phyloP scores from a whole-genome alignment of 2,888 invertebrate genomes.

The Punctoribates punctum region DNA sequence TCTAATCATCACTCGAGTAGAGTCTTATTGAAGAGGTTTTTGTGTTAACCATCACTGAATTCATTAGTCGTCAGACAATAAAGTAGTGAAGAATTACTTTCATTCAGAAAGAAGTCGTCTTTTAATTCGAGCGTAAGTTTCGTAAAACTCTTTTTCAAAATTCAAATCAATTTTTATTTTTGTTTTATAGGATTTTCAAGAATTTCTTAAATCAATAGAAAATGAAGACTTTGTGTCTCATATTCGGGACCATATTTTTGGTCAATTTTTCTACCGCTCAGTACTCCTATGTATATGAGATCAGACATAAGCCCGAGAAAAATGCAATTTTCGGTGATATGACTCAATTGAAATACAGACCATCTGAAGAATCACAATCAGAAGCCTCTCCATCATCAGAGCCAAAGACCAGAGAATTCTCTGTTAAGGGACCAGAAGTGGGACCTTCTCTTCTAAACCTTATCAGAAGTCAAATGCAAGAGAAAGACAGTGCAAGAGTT shows the following conservation, averaged over 20 bases:
- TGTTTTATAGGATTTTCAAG: not conserved
- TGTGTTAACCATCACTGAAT: not conserved
- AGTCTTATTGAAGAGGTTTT: conserved; percentile 13
- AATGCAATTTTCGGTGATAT: not conserved
- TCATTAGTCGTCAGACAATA: not conserved
- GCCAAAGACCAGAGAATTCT: not conserved
- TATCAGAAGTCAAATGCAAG: not conserved
- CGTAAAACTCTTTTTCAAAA: not conserved
- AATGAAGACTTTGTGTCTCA: conserved; percentile 4
- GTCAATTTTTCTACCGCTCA: not conserved
- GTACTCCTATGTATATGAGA: conserved; percentile 26
- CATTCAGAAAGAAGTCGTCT: not conserved
- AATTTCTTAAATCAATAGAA: not conserved
- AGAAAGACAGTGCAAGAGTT: not conserved
- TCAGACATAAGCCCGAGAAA: not conserved
- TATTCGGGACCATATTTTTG: not conserved
- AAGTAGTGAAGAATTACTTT: not conserved
- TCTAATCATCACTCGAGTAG: not conserved
- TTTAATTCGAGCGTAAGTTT: no score
- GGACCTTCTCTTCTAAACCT: not conserved
- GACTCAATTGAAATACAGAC: conserved; percentile 12
- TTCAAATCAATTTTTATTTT: not conserved
- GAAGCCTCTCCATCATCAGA: not conserved
- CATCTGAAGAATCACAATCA: not conserved
- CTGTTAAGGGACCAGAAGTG: not conserved